Evolutionary conservation across 2,797 vertebrate genomes (phyloP), one percentile per base, ranked within the genome.

Genomic region (Erpetoichthys calabaricus): DNA sequence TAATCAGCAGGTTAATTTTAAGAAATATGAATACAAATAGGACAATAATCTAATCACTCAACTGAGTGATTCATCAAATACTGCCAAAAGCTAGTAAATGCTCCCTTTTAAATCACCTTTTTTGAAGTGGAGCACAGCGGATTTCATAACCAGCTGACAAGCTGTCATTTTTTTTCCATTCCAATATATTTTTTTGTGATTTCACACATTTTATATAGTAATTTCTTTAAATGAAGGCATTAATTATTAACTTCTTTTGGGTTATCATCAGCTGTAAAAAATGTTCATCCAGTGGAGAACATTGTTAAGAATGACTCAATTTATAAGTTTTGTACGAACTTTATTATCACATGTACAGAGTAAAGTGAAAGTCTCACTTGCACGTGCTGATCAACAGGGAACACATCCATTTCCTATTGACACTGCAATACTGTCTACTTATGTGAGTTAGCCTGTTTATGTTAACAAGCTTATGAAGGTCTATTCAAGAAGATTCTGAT

Each of bases 121-220:
- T 58, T 60, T 66, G 69, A 63, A 75, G 66, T 66, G 65, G 71
- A 72, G 74, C 77, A 80, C 75, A 68, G 76, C 75, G 73, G 73
- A 70, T 59, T 59, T 62, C 47, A 50, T 72, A 71, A 74, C 73
- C 68, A 63, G 67, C 57, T 61, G 49, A 64, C 66, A 73, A 70
- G 70, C 67, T 72, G 70, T 65, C 58, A 44, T 61, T 68, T 71
- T 55, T 44, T 63, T 60, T 73, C 70, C 67, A 73, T 5, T 5
- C 45, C 45, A 44, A 56, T 5, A 5, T 25, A 4, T 44, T 41
- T 45, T 50, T 7, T 47, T 45, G 41, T 47, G 49, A 25, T 25
- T 25, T 25, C 42, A 7, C 44, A 51, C 43, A 62, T 42, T 45
- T 60, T 50, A 41, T 41, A 44, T 42, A 42, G 59, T 65, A 65